Base-by-base conservation (phyloP, 2,888 invertebrate species). In the Platerodrilus igneus region DNA sequence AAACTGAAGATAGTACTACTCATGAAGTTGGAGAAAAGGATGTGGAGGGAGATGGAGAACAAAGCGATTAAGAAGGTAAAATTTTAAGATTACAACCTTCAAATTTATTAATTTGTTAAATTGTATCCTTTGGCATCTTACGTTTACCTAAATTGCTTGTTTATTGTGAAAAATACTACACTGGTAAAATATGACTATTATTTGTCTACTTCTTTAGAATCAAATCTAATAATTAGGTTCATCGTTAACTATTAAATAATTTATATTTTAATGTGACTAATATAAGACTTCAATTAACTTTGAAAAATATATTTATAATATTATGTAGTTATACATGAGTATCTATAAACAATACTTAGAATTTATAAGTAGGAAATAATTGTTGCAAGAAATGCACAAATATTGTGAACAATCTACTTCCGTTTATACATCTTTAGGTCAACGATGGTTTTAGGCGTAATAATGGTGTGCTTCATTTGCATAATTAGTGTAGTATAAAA, bases 11-110 rank as follows among this genome's bases (percentile, higher is more conserved):
- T 47, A 75, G 75, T 37, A 70, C 68, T 45, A 69, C 72, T 20
- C 63, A 69, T 23, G 74, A 75, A 50, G 73, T 74, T 28, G 73
- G 71, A 11, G 76, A 76, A 48, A 68, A 70, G 39, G 76, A 74
- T 44, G 73, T 71, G 17, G 76, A 76, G 54, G 75, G 73, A 22
- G 76, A 76, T 56, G 74, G 72, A 47, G 76, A 76, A 58, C 75
- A 74, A 50, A 76, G 76, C 60, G 76, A 76, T 60, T 71, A 65
- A 67, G 61, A 20, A 19, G 17, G 23, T 9, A 28, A 11, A 28
- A 28, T 16, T 28, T 13, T 10, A 28, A 3, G 11, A 26, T 26
- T 27, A n/a, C n/a, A n/a, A n/a, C n/a, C n/a, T n/a, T n/a, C n/a
- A n/a, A n/a, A n/a, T n/a, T n/a, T n/a, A n/a, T n/a, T n/a, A n/a